A percentile compares a stretch with the other conserved stretches of the same genome.
These are phyloP conservation scores for Diaphora mendica DNA, from an alignment of 2,888 invertebrate species.

Conservation along the genomic window DNA sequence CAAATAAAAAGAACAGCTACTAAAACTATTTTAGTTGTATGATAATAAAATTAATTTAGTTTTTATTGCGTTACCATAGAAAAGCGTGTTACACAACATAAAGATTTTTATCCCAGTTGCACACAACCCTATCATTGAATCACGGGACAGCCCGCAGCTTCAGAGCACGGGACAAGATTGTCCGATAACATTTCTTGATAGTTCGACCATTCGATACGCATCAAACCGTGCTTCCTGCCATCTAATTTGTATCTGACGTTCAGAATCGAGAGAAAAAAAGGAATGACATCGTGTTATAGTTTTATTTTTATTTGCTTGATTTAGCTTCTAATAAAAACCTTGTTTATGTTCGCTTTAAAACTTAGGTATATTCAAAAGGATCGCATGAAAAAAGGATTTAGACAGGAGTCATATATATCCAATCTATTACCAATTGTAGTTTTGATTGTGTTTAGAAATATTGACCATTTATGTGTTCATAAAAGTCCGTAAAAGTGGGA, in stretches of 20 bases:
- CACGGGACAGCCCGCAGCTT: slow-evolving; percentile 61
- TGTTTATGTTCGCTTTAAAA: slow-evolving; percentile 31
- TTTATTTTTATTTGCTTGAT: slow-evolving; percentile 15
- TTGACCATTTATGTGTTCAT: neutral
- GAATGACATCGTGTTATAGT: slow-evolving; percentile 13
- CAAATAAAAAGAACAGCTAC: neutral
- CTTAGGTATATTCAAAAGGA: slow-evolving; percentile 24
- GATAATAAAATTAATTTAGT: neutral
- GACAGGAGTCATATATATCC: slow-evolving; percentile 7
- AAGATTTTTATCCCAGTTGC: slow-evolving; percentile 24
- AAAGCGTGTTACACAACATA: slow-evolving; percentile 2
- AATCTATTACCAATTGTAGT: slow-evolving; percentile 14
- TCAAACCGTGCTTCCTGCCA: slow-evolving; percentile 62
- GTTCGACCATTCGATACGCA: slow-evolving; percentile 68
- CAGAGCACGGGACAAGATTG: slow-evolving; percentile 61
- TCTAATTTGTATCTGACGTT: slow-evolving; percentile 48
- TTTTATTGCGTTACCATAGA: neutral
- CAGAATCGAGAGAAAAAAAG: slow-evolving; percentile 32
- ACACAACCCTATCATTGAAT: slow-evolving; percentile 23
- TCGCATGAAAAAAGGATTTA: slow-evolving; percentile 19
- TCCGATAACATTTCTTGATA: slow-evolving; percentile 66
- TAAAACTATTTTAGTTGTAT: neutral
- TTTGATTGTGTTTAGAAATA: slow-evolving; percentile 15
- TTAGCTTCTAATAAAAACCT: slow-evolving; percentile 43
- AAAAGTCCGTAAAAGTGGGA: neutral